phyloP scores from a whole-genome alignment of 2,888 invertebrate species.

The Vannuccia rotundouncinata region DNA sequence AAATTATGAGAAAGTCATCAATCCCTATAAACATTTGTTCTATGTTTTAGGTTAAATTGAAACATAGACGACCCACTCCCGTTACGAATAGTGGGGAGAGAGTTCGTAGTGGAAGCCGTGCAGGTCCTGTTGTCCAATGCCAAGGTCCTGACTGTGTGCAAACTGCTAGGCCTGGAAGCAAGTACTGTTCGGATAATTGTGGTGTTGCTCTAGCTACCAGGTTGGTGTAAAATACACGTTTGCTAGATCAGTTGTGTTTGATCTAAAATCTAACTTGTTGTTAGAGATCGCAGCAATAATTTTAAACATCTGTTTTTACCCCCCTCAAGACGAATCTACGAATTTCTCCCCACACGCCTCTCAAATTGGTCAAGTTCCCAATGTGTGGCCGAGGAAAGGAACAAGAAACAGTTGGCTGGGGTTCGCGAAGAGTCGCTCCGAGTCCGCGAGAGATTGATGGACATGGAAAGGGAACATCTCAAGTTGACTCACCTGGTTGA shows the following conservation, averaged over 20 bases:
- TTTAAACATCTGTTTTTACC: too few species aligned
- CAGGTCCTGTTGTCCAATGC: conserved; percentile 64
- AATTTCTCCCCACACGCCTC: conserved; percentile 78
- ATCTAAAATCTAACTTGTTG: too few species aligned
- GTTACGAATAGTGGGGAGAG: neutral
- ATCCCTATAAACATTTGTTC: too few species aligned
- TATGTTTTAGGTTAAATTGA: too few species aligned
- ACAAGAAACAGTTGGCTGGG: conserved; percentile 61
- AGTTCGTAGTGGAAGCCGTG: neutral
- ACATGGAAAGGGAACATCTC: conserved; percentile 48
- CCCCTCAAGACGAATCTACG: conserved; percentile 54
- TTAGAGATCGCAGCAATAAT: too few species aligned
- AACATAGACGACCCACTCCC: neutral
- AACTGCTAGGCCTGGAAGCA: conserved; percentile 71
- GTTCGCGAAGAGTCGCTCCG: conserved; percentile 73
- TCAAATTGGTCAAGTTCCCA: conserved; percentile 85
- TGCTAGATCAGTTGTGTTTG: too few species aligned
- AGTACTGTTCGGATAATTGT: conserved; percentile 87
- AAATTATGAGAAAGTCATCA: too few species aligned
- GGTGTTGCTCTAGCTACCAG: conserved; percentile 78
- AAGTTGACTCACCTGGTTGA: neutral
- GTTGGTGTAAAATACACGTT: too few species aligned
- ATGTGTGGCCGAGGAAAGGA: conserved; percentile 78
- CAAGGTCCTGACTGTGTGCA: conserved; percentile 79
- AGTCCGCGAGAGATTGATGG: conserved; percentile 67